phyloP scores from a whole-genome alignment of 1,140 invertebrate genomes.

The Diorhabda elongata region DNA sequence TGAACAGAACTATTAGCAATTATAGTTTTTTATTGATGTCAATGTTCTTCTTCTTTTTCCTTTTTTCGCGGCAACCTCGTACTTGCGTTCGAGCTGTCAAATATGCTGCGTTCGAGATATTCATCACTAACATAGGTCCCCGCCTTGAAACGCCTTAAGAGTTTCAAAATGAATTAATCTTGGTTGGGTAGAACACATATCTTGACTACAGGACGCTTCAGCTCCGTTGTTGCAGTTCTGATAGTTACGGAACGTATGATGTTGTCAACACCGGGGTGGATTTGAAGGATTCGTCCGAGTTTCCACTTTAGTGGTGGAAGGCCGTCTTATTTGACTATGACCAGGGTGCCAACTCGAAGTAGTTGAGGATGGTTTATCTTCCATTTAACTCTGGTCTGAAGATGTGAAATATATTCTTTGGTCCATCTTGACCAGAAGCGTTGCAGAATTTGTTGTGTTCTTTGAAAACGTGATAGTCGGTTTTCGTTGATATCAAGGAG shows the following conservation, averaged over 20 bases:
- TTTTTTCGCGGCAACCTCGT: too few species aligned
- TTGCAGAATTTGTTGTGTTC: constrained; percentile 32
- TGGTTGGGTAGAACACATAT: background rate
- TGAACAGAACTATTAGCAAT: too few species aligned
- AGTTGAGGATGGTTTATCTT: background rate
- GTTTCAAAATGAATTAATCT: background rate
- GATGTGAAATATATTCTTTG: constrained; percentile 31
- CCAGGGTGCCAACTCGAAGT: constrained; percentile 20
- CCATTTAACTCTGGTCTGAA: constrained; percentile 33
- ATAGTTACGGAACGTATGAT: constrained; percentile 34
- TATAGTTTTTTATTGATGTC: too few species aligned
- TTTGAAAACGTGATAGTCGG: constrained; percentile 28
- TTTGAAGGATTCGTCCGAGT: constrained; percentile 36
- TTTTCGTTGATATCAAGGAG: constrained; percentile 22
- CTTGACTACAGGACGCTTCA: background rate
- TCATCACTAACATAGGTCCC: too few species aligned
- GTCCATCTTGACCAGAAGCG: constrained; percentile 36
- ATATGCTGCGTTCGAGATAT: too few species aligned
- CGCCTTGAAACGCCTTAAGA: too few species aligned
- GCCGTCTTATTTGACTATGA: constrained; percentile 29
- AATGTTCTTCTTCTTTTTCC: too few species aligned
- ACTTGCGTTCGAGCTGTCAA: too few species aligned
- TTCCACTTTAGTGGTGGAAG: constrained; percentile 28
- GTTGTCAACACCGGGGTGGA: constrained; percentile 35
- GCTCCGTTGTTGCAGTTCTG: constrained; percentile 37